Evolutionary conservation across 64 coral and sea anemone species (phyloP), one percentile per base, ranked within the genome.

Genomic region (Trachythela sp.): DNA sequence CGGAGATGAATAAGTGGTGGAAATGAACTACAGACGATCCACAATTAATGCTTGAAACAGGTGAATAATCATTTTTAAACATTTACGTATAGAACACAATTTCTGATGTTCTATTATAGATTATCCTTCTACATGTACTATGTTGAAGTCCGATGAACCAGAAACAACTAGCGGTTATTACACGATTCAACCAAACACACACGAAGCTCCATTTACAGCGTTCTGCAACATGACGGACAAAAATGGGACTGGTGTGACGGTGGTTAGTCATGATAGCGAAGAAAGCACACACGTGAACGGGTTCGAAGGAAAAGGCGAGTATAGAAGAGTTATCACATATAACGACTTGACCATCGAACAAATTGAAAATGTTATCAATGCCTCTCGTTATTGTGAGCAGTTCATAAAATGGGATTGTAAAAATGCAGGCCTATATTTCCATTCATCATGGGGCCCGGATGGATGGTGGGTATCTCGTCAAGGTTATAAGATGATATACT

Each of bases 221-320:
- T 87, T 36, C 85, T 94, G 92, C 38, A 18, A 94, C 88, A 94
- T 94, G 92, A 87, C 13, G 40, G 84, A 59, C 92, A 84, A 85
- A 41, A 40, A 31, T 0, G 86, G 91, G 0, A 17, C 84, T 59
- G 91, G 91, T 32, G 86, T 93, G 67, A 93, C 92, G 18, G 92
- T 89, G 38, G 68, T 93, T 42, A 89, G 92, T 72, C 92, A 93
- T 56, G n/a, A 93, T 13, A 93, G 92, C 9, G 87, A 89, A 42
- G 13, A 14, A 0, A 94, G 40, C 83, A 84, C 70, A 5, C 40
- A 10, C 11, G 83, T 93, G 0, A 33, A 83, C 2, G 84, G 84
- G 0, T 60, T 24, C 48, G 48, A 89, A 0, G 0, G 4, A 10
- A 0, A 0, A 6, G 87, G 68, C 17, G 37, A 22, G 39, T 89